Evolutionary conservation across 2,888 invertebrate species (phyloP), one percentile per base, ranked within the genome.

Genomic region (Eustalomyia histrio): DNA sequence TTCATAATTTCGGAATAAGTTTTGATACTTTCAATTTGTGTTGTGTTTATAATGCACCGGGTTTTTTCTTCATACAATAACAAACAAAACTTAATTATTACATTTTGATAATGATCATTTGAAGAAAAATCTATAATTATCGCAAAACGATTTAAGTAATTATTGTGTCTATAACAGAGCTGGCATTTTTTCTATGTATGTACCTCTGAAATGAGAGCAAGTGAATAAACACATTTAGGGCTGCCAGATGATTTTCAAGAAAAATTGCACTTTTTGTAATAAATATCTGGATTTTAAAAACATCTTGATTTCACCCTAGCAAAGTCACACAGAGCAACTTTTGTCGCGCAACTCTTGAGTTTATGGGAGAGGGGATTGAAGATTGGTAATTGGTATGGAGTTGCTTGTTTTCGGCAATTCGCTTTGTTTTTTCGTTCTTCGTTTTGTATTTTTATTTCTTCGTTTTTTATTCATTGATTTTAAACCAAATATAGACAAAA

Each of bases 51-150:
- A 64, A 78, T 65, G 76, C 64, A 75, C 81, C 81, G 78, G 78
- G 69, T 72, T 35, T 55, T 29, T 29, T 29, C 29, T 29, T 29
- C 69, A 76, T 9, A 24, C 68, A 69, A 76, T 57, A 73, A 50
- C 63, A 76, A 58, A 68, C 14, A 47, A 65, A 65, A 52, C 16
- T 47, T 55, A 81, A 78, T 78, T 33, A 81, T 81, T 81, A 81
- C 50, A 82, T 83, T 85, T 86, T 85, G 61, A 67, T 85, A 86
- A 87, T 87, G 86, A 87, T 86, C 87, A 86, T 87, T 85, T 72
- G 73, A 35, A 16, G 69, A 78, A 80, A 83, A 84, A 86, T 86
- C 85, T 85, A 86, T 87, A 86, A 87, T 87, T 86, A 87, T 85
- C 85, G 58, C 73, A 83, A 78, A 79, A 79, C 75, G 67, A 82